phyloP scores from a whole-genome alignment of 2,888 invertebrate genomes.

The Acrobasis consociella region DNA sequence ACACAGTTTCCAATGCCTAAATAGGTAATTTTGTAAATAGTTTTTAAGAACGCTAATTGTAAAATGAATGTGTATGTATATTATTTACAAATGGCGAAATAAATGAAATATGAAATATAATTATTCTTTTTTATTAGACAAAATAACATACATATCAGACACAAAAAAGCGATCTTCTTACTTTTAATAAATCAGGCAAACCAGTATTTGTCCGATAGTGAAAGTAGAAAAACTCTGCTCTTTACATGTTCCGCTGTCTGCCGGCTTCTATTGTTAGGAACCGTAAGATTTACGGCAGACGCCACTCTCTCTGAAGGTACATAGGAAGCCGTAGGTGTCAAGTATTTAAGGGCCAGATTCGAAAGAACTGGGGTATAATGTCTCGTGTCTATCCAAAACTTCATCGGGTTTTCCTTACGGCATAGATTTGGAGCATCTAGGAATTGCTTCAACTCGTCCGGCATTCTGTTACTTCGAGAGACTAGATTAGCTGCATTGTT shows the following conservation, averaged over 20 bases:
- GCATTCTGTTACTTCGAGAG: background rate
- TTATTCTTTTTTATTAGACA: too few relatives aligned
- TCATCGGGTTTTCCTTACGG: slow-evolving; percentile 23
- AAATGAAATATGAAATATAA: too few relatives aligned
- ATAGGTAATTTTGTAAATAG: too few relatives aligned
- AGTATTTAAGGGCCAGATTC: slow-evolving; percentile 24
- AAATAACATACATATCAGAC: too few relatives aligned
- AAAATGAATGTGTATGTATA: too few relatives aligned
- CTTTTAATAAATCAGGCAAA: background rate
- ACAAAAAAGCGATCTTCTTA: too few relatives aligned
- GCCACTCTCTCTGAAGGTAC: slow-evolving; percentile 28
- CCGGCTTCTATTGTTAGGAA: slow-evolving; percentile 25
- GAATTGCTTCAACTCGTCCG: slow-evolving; percentile 19
- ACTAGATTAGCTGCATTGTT: too few relatives aligned
- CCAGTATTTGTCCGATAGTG: slow-evolving; percentile 4
- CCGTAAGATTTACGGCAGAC: slow-evolving; percentile 26
- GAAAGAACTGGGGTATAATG: slow-evolving; percentile 4
- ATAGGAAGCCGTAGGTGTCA: slow-evolving; percentile 24
- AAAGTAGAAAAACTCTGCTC: background rate
- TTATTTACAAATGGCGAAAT: too few relatives aligned
- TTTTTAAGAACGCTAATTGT: too few relatives aligned
- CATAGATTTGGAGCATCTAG: slow-evolving; percentile 21
- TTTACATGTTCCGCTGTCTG: background rate
- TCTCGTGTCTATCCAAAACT: slow-evolving; percentile 22
- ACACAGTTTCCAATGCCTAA: too few relatives aligned